Conservation (phyloP, 2,888 invertebrate species). For the Halocaridina rubra region DNA sequence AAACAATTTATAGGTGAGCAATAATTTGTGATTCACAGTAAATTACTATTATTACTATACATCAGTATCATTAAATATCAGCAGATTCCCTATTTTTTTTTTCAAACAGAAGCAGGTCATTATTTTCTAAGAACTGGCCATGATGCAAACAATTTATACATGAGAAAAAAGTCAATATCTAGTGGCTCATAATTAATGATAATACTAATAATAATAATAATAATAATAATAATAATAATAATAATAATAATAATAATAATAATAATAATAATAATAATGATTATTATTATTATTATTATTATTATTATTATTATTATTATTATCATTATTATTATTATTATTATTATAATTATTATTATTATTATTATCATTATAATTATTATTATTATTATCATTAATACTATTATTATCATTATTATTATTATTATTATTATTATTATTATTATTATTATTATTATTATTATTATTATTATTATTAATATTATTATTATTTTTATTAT, state of each 20-base stretch:
- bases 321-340: neutral
- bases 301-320: neutral
- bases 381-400: neutral
- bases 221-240: neutral
- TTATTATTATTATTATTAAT: neutral
- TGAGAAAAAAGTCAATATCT: no score
- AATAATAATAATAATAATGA: neutral
- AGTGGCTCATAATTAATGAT: neutral
- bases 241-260: neutral
- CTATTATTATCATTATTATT: neutral
- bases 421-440: neutral
- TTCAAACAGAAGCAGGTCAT: no score
- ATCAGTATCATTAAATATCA: no score
- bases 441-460: neutral
- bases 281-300: neutral
- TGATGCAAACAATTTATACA: no score
- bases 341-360: neutral
- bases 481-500: neutral
- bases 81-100: no score
- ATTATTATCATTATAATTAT: neutral
- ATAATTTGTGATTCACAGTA: no score
- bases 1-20: no score
- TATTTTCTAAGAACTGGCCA: no score
- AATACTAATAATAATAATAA: neutral
- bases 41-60: neutral